Evolutionary conservation across 2,113 vertebrate species (phyloP).

Genomic region (Heterotilapia buettikoferi): DNA sequence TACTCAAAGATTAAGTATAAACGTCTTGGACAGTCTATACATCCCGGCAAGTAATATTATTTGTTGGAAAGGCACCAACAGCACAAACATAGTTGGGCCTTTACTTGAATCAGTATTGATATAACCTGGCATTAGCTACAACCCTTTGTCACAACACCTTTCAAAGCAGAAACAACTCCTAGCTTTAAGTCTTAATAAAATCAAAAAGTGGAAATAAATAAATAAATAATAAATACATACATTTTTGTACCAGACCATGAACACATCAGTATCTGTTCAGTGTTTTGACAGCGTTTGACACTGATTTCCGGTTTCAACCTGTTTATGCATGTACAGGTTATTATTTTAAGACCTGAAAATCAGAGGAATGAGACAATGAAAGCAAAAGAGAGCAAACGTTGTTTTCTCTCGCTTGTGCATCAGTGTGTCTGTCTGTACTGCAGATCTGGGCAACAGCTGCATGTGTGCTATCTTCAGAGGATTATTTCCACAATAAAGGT

Average conservation of each 20-base stretch:
- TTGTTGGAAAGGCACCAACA: background rate
- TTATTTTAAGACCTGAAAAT: background rate
- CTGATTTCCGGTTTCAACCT: background rate
- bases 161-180: background rate
- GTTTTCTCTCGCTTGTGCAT: background rate
- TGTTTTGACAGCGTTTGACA: background rate
- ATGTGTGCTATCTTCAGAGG: conserved; percentile 24
- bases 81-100: background rate
- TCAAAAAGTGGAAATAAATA: background rate
- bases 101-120: background rate
- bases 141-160: background rate
- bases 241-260: background rate
- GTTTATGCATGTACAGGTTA: background rate
- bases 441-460: background rate
- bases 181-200: background rate
- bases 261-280: background rate
- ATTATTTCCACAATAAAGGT: conserved; percentile 47
- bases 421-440: background rate
- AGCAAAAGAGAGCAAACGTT: background rate
- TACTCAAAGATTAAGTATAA: background rate
- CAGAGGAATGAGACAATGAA: background rate
- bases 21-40: background rate
- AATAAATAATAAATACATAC: background rate
- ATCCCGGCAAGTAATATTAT: background rate
- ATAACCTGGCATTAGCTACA: background rate